These are phyloP conservation scores for Zosterops borbonicus DNA, from an alignment of 2,113 vertebrate species.

Conservation along the genomic window DNA sequence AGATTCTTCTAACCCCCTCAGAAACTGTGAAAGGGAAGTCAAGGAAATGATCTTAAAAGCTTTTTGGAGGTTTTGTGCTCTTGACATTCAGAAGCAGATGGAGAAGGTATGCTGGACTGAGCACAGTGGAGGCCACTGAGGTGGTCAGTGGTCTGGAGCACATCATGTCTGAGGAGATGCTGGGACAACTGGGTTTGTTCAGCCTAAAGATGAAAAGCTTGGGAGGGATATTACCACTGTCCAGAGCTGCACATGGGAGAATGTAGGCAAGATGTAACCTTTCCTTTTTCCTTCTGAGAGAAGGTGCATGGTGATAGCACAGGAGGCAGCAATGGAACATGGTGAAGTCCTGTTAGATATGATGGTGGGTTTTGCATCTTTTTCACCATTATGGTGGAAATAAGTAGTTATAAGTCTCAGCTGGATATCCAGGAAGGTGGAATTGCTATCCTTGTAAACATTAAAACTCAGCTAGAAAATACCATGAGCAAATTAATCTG, in stretches of 20 bases:
- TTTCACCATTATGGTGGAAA: background rate
- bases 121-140: background rate
- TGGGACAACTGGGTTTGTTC: background rate
- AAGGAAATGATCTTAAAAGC: rapidly evolving
- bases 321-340: background rate
- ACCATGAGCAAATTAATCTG: background rate
- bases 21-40: background rate
- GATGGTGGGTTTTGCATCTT: background rate
- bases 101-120: background rate
- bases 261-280: background rate
- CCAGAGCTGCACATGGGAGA: background rate
- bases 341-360: background rate
- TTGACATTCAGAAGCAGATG: background rate
- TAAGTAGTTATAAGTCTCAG: background rate
- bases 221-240: background rate
- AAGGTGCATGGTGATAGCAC: background rate
- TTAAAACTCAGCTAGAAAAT: background rate
- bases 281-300: background rate
- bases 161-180: background rate
- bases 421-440: background rate
- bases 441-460: background rate
- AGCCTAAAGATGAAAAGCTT: background rate
- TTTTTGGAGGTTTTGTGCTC: background rate
- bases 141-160: rapidly evolving
- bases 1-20: background rate